Evolutionary conservation across 64 coral and sea anemone species (phyloP).

Genomic region (Dendrophyllia cribrosa): DNA sequence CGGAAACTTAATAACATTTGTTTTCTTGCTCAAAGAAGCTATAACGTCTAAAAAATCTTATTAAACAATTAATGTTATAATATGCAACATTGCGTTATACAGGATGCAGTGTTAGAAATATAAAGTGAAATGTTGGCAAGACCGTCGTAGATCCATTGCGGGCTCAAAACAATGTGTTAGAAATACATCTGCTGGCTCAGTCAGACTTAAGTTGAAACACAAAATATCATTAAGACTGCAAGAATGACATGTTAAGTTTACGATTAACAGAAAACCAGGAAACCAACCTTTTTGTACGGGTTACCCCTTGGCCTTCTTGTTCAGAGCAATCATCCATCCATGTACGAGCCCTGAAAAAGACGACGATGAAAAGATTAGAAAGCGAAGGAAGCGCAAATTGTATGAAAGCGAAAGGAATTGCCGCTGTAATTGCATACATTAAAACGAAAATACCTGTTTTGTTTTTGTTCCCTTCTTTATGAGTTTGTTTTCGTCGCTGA

Average conservation of each 20-base stretch:
- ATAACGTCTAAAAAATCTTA: not conserved
- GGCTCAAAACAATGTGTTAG: conserved; percentile 26
- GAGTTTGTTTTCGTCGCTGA: not conserved
- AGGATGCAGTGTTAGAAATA: too few relatives aligned
- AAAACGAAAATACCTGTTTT: conserved; percentile 23
- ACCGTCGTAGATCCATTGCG: conserved; percentile 16
- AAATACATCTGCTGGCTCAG: not conserved
- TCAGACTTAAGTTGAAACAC: not conserved
- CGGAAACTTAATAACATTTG: too few relatives aligned
- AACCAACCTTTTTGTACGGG: conserved; percentile 48
- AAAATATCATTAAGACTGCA: not conserved
- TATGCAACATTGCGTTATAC: too few relatives aligned
- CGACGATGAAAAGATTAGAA: conserved; percentile 47
- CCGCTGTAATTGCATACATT: not conserved
- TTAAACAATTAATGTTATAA: too few relatives aligned
- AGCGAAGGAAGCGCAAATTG: conserved; percentile 23
- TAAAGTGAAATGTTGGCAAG: not conserved
- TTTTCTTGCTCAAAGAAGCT: not conserved
- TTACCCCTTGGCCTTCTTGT: conserved; percentile 59
- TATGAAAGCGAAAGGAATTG: conserved; percentile 11
- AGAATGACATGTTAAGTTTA: not conserved
- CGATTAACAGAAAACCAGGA: not conserved
- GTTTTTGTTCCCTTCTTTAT: conserved; percentile 21
- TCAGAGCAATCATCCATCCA: conserved; percentile 61
- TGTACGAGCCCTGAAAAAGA: conserved; percentile 30